These are phyloP conservation scores for Mohoua ochrocephala DNA, from an alignment of 2,113 vertebrate species.

Conservation along the genomic window DNA sequence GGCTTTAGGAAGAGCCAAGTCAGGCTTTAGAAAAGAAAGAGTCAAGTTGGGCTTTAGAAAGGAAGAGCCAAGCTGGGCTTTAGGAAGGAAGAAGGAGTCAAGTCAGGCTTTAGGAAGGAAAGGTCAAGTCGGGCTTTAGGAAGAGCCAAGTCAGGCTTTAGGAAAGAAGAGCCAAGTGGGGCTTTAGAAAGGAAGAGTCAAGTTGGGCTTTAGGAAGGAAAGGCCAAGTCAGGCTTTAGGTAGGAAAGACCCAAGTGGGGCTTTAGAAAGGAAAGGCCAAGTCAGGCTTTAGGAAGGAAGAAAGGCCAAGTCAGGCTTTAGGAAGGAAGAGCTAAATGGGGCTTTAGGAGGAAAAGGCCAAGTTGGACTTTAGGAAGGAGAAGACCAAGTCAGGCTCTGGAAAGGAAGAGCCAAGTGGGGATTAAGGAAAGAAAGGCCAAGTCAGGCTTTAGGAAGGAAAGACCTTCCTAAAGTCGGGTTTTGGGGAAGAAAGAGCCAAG, in stretches of 20 bases:
- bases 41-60: neutral
- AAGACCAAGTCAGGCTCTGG: neutral
- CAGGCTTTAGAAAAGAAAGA: fast-evolving
- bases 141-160: fast-evolving
- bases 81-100: neutral
- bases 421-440: neutral
- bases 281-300: neutral
- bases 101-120: neutral
- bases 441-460: neutral
- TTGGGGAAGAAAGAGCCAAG: too few relatives aligned
- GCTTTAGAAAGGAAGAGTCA: neutral
- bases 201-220: fast-evolving
- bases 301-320: too few relatives aligned
- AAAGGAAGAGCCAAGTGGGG: too few relatives aligned
- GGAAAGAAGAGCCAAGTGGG: fast-evolving
- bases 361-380: neutral
- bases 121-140: fast-evolving
- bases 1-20: too few relatives aligned
- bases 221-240: neutral
- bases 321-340: fast-evolving
- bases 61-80: neutral
- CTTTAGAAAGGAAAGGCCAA: neutral
- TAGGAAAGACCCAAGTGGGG: neutral
- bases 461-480: neutral
- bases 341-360: neutral